Evolutionary conservation across 2,113 vertebrate genomes (phyloP).

Genomic region (Leucopsar rothschildi): DNA sequence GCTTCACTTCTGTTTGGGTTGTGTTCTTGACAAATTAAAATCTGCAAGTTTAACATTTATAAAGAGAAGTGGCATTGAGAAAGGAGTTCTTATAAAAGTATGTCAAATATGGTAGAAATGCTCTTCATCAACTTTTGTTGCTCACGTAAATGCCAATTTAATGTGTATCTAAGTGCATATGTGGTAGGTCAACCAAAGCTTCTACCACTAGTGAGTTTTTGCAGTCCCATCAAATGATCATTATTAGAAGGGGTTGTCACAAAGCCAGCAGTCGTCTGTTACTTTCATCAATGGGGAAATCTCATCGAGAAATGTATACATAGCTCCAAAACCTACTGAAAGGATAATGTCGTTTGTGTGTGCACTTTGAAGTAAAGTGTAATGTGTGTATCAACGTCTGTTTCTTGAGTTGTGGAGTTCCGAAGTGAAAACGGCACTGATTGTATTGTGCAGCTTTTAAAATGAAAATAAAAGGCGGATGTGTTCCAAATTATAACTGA

Average conservation of each 20-base stretch:
- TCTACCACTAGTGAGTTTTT: background rate
- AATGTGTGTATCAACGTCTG: background rate
- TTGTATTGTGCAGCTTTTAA: background rate
- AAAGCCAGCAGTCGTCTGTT: background rate
- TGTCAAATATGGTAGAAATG: background rate
- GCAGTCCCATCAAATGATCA: background rate
- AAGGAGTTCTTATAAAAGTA: background rate
- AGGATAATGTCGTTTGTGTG: background rate
- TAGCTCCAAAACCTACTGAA: background rate
- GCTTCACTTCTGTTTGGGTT: background rate
- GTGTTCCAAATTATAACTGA: background rate
- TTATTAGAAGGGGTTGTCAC: background rate
- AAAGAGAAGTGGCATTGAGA: background rate
- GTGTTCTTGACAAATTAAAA: background rate
- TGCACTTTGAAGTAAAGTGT: background rate
- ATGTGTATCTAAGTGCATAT: background rate
- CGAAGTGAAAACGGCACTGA: background rate
- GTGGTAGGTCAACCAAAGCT: background rate
- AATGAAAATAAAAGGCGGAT: background rate
- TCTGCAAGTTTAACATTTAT: background rate
- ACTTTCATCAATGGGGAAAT: background rate
- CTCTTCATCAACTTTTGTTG: background rate
- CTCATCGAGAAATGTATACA: background rate
- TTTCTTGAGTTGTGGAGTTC: background rate
- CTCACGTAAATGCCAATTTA: background rate